Conservation (phyloP, 2,888 invertebrate genomes). For the Drosophila neonasuta region DNA sequence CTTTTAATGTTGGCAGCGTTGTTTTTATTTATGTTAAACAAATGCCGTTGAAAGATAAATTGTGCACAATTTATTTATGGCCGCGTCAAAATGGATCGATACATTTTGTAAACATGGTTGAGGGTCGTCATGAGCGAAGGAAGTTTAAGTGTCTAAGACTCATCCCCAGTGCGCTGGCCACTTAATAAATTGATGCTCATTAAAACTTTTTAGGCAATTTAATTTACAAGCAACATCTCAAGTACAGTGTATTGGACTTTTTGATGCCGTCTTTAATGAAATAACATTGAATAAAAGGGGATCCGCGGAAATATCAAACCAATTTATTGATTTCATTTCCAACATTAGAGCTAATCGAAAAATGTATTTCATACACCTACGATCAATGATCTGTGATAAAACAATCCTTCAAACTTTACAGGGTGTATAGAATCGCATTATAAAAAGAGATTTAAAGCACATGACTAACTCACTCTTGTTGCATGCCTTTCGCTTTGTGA, state of each 20-base stretch:
- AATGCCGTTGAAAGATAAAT: constrained; percentile 66
- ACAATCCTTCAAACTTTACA: neutral
- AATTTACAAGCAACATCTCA: constrained; percentile 39
- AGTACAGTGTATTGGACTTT: neutral
- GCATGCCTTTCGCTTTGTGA: neutral
- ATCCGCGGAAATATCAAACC: neutral
- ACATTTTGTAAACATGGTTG: constrained; percentile 25
- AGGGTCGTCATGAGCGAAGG: neutral
- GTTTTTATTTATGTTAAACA: constrained; percentile 51
- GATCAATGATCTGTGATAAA: no score
- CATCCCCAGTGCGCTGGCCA: constrained; percentile 27
- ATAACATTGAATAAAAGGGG: neutral
- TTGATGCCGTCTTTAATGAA: neutral
- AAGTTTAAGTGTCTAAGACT: constrained; percentile 12
- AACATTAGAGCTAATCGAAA: no score
- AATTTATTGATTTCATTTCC: neutral
- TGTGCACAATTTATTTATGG: constrained; percentile 62
- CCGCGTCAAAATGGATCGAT: constrained; percentile 59
- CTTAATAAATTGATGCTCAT: constrained; percentile 67
- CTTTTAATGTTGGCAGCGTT: constrained; percentile 40
- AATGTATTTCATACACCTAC: no score
- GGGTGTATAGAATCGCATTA: constrained; percentile 3
- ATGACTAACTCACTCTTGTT: constrained; percentile 3
- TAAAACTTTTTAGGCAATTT: constrained; percentile 67
- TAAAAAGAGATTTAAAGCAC: constrained; percentile 17